Percentiles rank a stretch among this genome's conserved stretches.
These are phyloP conservation scores for Xyrauchen texanus DNA, from an alignment of 2,113 vertebrate species.

Conservation along the genomic window DNA sequence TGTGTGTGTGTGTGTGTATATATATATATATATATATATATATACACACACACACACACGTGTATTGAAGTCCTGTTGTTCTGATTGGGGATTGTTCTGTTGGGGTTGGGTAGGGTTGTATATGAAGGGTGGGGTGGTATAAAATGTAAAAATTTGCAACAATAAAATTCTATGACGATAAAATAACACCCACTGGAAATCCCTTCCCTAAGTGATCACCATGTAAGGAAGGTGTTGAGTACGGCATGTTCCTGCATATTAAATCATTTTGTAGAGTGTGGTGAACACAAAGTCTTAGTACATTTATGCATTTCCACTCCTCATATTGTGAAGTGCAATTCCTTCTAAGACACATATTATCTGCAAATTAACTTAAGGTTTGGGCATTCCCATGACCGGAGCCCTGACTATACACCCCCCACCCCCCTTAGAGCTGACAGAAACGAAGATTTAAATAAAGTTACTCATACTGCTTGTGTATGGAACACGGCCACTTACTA, in stretches of 20 bases:
- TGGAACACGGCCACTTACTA: constrained; percentile 19
- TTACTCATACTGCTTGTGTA: constrained; percentile 5
- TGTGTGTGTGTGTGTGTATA: too few species aligned
- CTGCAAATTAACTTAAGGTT: constrained; percentile 55
- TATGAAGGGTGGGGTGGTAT: too few species aligned
- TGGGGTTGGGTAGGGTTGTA: too few species aligned
- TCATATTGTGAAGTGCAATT: constrained; percentile 70
- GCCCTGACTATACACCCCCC: constrained; percentile 56
- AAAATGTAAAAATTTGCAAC: too few species aligned
- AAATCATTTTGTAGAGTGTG: constrained; percentile 73
- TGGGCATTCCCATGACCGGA: constrained; percentile 36
- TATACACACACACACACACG: too few species aligned
- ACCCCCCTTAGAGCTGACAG: constrained; percentile 48
- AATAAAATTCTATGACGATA: too few species aligned
- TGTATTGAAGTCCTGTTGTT: too few species aligned
- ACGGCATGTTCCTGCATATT: constrained; percentile 53
- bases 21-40: too few species aligned
- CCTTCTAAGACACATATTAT: constrained; percentile 57
- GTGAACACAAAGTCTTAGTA: constrained; percentile 70
- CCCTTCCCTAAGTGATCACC: too few species aligned
- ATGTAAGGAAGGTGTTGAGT: constrained; percentile 21
- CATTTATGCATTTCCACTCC: constrained; percentile 66
- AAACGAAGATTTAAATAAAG: constrained; percentile 31
- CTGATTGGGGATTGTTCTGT: too few species aligned
- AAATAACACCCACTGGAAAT: not conserved